Percentiles rank a stretch among this genome's conserved stretches.
These are phyloP conservation scores for Cheirogaleus major DNA, from an alignment of 2,797 vertebrate genomes.

Conservation along the genomic window DNA sequence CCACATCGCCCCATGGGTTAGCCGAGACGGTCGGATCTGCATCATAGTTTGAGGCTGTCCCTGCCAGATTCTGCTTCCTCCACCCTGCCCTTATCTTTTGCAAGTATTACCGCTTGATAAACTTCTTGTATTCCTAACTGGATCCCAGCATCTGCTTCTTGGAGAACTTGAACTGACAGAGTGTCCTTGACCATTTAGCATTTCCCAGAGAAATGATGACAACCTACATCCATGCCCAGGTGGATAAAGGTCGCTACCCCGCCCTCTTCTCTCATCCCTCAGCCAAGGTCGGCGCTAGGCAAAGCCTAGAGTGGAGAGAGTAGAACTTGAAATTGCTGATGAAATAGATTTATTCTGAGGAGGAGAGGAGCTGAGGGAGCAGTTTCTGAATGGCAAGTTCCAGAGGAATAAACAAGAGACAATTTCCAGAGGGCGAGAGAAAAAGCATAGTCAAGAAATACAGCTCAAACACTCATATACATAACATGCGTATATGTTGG, in stretches of 20 bases:
- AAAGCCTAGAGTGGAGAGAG: background rate
- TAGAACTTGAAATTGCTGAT: background rate
- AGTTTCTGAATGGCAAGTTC: slow-evolving; percentile 5
- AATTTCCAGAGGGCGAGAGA: background rate
- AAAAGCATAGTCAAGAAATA: background rate
- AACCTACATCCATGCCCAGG: background rate
- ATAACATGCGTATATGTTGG: background rate
- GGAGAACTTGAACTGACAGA: background rate
- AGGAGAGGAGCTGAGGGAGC: background rate
- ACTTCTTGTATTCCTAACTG: background rate
- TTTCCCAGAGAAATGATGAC: background rate
- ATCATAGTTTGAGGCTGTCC: background rate
- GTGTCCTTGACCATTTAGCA: background rate
- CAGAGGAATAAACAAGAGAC: background rate
- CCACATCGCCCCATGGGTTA: background rate
- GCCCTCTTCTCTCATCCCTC: background rate
- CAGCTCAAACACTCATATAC: background rate
- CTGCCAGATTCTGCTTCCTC: too few relatives aligned
- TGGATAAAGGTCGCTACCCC: background rate
- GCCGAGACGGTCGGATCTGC: background rate
- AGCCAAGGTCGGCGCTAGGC: background rate
- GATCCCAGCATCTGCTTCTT: background rate
- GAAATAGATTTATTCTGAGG: background rate
- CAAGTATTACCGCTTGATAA: background rate
- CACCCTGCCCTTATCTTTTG: background rate